Conservation (phyloP, 2,113 vertebrate genomes). For the Numida meleagris region DNA sequence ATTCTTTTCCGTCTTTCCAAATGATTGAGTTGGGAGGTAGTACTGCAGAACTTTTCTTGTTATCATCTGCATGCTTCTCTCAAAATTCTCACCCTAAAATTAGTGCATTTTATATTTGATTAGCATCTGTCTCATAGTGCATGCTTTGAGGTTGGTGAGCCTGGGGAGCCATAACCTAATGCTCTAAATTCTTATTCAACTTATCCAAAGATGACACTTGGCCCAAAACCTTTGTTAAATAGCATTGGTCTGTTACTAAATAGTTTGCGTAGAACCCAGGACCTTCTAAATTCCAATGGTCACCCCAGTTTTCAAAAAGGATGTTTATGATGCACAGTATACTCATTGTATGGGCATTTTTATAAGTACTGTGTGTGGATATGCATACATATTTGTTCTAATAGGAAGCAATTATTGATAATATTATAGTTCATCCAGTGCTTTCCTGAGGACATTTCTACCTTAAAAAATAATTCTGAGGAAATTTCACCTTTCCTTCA, state of each 20-base stretch:
- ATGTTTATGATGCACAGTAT: background rate
- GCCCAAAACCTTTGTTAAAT: background rate
- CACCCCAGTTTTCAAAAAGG: background rate
- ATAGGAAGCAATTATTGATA: background rate
- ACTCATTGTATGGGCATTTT: background rate
- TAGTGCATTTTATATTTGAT: background rate
- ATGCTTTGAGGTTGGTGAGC: background rate
- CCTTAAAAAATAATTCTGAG: background rate
- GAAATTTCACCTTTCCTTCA: conserved; percentile 22
- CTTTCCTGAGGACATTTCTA: background rate
- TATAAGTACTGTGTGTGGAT: background rate
- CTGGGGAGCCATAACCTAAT: background rate
- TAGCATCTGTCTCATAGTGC: background rate
- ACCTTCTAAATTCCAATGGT: background rate
- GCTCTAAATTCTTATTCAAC: background rate
- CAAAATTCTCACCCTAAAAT: background rate
- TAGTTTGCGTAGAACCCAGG: background rate
- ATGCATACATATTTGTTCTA: background rate
- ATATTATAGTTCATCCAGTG: background rate
- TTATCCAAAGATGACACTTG: background rate
- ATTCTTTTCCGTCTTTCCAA: background rate
- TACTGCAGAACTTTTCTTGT: background rate
- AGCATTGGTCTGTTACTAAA: background rate
- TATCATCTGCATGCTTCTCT: background rate
- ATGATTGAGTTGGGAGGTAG: background rate